Evolutionary conservation across 1,140 invertebrate species (phyloP).

Genomic region (Brachionus manjavacas): DNA sequence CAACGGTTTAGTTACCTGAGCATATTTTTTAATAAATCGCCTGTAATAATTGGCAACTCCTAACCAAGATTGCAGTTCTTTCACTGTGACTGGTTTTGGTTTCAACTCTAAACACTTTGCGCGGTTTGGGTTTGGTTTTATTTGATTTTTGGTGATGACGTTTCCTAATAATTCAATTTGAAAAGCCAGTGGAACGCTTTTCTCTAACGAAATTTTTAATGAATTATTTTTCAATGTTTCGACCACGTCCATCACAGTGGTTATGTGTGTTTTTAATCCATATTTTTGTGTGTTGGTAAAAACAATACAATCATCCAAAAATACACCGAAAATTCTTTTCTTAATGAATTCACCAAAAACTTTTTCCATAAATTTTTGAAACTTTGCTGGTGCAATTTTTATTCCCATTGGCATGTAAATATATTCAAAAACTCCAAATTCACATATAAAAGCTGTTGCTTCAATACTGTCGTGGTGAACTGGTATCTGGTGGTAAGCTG

Average conservation of each 20-base stretch:
- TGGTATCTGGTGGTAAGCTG: background rate
- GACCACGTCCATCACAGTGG: background rate
- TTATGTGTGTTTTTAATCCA: constrained; percentile 5
- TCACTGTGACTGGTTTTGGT: constrained; percentile 15
- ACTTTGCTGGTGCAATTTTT: background rate
- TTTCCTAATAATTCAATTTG: background rate
- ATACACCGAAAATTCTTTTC: background rate
- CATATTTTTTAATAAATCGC: constrained; percentile 46
- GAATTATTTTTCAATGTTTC: background rate
- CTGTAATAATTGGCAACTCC: constrained; percentile 49
- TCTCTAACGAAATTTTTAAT: background rate
- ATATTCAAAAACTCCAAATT: background rate
- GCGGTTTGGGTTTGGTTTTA: background rate
- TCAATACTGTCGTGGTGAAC: background rate
- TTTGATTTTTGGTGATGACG: background rate
- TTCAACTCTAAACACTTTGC: background rate
- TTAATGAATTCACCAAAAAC: constrained; percentile 6
- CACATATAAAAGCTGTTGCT: background rate
- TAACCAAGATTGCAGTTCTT: constrained; percentile 46
- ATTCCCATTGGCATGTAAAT: background rate
- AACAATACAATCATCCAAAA: background rate
- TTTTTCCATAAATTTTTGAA: background rate
- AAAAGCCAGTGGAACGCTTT: background rate
- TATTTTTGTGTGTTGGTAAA: constrained; percentile 16
- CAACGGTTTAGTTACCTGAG: constrained; percentile 46